Conservation (phyloP, 2,113 vertebrate genomes). For the Gasterosteus aculeatus region DNA sequence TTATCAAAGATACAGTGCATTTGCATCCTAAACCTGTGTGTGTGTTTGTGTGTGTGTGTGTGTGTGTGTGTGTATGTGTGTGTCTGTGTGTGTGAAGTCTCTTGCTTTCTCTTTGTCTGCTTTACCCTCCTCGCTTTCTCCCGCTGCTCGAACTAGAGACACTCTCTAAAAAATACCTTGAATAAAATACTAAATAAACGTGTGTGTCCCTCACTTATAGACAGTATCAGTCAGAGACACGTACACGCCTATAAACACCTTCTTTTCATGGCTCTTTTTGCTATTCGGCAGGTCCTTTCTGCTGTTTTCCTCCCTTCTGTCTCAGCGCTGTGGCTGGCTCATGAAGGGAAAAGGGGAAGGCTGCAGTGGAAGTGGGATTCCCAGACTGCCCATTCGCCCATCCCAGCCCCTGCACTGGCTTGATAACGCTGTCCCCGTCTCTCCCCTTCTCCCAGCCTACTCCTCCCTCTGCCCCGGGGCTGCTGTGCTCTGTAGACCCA, state of each 20-base stretch:
- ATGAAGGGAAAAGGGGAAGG: slow-evolving; percentile 37
- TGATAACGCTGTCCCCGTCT: slow-evolving; percentile 73
- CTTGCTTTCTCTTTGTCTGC: slow-evolving; percentile 20
- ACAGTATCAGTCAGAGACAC: slow-evolving; percentile 23
- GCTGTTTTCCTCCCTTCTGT: slow-evolving; percentile 28
- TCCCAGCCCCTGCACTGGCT: slow-evolving; percentile 72
- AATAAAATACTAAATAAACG: slow-evolving; percentile 24
- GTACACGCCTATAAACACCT: neutral
- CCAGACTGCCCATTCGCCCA: slow-evolving; percentile 70
- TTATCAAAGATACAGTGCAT: slow-evolving; percentile 31
- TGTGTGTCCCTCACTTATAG: slow-evolving; percentile 23
- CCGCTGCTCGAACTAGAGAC: neutral
- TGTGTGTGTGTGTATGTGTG: too few relatives aligned
- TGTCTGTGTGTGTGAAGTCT: neutral
- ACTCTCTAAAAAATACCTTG: neutral
- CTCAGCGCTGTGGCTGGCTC: slow-evolving; percentile 36
- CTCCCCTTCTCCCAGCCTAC: slow-evolving; percentile 38
- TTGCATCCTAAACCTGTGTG: slow-evolving; percentile 24
- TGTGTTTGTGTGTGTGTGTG: slow-evolving; percentile 11
- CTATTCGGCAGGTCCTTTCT: slow-evolving; percentile 4
- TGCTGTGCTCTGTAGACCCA: slow-evolving; percentile 73
- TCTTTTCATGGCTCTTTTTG: neutral
- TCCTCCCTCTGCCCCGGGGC: slow-evolving; percentile 64
- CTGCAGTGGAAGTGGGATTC: slow-evolving; percentile 57
- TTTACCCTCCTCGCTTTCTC: neutral